Evolutionary conservation across 2,888 invertebrate species (phyloP), one percentile per base, ranked within the genome.

Genomic region (Keiferia lycopersicella): DNA sequence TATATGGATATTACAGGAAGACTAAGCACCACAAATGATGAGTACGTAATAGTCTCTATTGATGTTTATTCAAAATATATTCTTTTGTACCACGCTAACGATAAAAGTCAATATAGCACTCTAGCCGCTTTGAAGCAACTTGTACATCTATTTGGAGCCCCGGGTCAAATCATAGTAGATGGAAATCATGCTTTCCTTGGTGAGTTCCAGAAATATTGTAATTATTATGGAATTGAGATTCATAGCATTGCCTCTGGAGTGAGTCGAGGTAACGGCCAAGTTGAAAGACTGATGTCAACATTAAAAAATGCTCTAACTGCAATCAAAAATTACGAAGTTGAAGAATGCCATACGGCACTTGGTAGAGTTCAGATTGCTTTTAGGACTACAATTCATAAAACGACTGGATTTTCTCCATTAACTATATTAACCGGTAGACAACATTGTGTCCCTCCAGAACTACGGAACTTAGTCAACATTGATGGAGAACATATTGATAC

Each of bases 1-100:
- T 71, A 74, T 45, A 73, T 73, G 67, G 74, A 74, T 38, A 69
- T 73, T 0, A 71, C 73, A 0, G 1, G 69, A 73, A 16, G 73
- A 77, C 61, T n/a, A 2, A 67, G 69, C n/a, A 68, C 67, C 3
- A 51, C 64, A 26, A 62, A 63, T 11, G 56, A 69, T 0, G 62
- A 68, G 58, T 71, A 73, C 20, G 69, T 70, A 0, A 65, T 73
- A 8, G 68, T 72, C 12, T 68, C 63, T 2, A 65, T 68, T 12
- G 67, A 73, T 14, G 68, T 68, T 0, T 69, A 51, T 50, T 67
- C 67, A 0, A 70, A 72, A 41, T 71, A 68, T 41, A 20, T 69
- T 0, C 38, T 71, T 3, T 38, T 71, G 1, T 18, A 20, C 18
- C 63, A 71, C 53, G 26, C 71, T 18, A 64, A 57, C n/a, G 20